These are phyloP conservation scores for Monochamus alternatus DNA, from an alignment of 2,888 invertebrate species.

Conservation along the genomic window DNA sequence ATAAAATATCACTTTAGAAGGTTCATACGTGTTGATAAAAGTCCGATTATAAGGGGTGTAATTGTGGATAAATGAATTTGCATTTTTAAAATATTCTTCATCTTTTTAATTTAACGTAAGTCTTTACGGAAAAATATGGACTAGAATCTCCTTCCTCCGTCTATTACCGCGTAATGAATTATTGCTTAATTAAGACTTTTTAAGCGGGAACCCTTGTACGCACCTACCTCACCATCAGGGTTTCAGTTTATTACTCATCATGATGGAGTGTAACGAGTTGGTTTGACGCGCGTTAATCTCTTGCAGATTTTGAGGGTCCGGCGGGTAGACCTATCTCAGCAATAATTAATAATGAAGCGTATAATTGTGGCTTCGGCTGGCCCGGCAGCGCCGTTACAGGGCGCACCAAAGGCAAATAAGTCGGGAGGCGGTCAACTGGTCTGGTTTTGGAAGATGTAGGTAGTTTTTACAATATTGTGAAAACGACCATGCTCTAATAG, in stretches of 20 bases:
- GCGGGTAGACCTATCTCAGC: constrained; percentile 16
- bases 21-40: no score
- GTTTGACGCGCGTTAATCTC: constrained; percentile 27
- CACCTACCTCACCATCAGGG: constrained; percentile 3
- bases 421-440: constrained; percentile 7
- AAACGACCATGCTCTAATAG: no score
- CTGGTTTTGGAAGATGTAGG: neutral
- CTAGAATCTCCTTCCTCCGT: no score
- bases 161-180: neutral
- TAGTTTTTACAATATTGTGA: neutral
- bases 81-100: no score
- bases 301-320: constrained; percentile 25
- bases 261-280: constrained; percentile 25
- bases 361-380: constrained; percentile 31
- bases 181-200: constrained; percentile 5
- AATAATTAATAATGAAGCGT: constrained; percentile 35
- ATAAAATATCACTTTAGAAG: no score
- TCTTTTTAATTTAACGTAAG: no score
- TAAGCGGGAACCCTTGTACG: neutral
- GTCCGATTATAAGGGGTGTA: no score
- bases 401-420: neutral
- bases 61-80: no score
- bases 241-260: constrained; percentile 19
- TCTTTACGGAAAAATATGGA: no score
- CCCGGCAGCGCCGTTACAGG: constrained; percentile 10